A percentile compares a stretch with the other conserved stretches of the same genome.
Evolutionary conservation across 2,888 invertebrate genomes (phyloP).

Genomic region (Rhimphoctona megacephalus): DNA sequence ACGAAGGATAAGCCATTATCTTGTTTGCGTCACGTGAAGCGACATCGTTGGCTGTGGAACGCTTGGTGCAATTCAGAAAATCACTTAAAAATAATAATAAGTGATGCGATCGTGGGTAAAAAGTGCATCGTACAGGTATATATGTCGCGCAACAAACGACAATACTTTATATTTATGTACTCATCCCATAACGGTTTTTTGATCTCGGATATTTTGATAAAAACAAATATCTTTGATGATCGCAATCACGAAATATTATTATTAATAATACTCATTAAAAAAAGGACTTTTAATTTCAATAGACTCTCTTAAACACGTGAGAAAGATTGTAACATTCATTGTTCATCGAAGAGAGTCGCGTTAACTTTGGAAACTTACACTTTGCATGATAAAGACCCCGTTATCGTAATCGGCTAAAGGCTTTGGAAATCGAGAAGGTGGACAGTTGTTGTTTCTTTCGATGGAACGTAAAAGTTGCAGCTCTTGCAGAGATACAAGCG

Average conservation of each 20-base stretch:
- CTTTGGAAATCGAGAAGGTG: slow-evolving; percentile 36
- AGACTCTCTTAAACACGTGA: background rate
- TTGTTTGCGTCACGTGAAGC: slow-evolving; percentile 82
- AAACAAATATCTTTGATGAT: background rate
- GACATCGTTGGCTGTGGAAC: slow-evolving; percentile 75
- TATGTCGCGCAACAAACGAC: slow-evolving; percentile 22
- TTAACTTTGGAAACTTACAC: slow-evolving; percentile 16
- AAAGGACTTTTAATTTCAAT: background rate
- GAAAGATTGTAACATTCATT: slow-evolving; percentile 5
- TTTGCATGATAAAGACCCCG: slow-evolving; percentile 26
- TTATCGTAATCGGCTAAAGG: slow-evolving; percentile 48
- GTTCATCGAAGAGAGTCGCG: background rate
- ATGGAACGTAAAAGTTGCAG: slow-evolving; percentile 43
- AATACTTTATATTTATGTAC: slow-evolving; percentile 36
- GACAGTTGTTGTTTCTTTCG: slow-evolving; percentile 36
- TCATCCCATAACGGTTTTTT: slow-evolving; percentile 9
- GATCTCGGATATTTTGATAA: slow-evolving; percentile 42
- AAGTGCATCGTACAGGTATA: slow-evolving; percentile 13
- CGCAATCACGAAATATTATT: slow-evolving; percentile 9
- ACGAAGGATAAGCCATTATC: slow-evolving; percentile 79
- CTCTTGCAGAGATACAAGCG: slow-evolving; percentile 68
- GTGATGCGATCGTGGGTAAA: slow-evolving; percentile 55
- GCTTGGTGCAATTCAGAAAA: slow-evolving; percentile 82
- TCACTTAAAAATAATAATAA: slow-evolving; percentile 83
- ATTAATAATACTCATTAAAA: background rate